Evolutionary conservation across 2,797 vertebrate species (phyloP).

Genomic region (Etheostoma nigrum): DNA sequence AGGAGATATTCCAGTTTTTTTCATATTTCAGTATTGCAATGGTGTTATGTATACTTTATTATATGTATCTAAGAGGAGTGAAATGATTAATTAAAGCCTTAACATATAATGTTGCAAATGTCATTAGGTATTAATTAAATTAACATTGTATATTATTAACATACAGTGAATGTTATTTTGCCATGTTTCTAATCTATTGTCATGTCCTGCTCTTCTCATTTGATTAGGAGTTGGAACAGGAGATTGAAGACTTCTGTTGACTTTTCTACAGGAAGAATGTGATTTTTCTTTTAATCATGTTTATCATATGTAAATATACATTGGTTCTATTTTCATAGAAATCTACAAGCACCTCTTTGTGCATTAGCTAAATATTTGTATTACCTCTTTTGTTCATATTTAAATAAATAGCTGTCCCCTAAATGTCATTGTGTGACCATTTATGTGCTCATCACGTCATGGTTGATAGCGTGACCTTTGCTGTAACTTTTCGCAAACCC

Average conservation of each 20-base stretch:
- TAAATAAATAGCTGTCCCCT: conserved; percentile 64
- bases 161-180: not conserved
- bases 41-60: too few species aligned
- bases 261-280: conserved; percentile 18
- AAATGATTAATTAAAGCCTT: not conserved
- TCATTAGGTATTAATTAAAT: not conserved
- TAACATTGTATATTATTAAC: not conserved
- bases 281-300: conserved; percentile 2
- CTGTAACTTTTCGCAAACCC: not conserved
- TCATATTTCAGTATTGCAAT: not conserved
- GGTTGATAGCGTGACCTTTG: not conserved
- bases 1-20: not conserved
- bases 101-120: not conserved
- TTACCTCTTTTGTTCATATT: conserved; percentile 62
- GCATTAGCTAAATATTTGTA: conserved; percentile 60
- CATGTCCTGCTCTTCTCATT: conserved; percentile 33
- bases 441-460: not conserved
- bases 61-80: not conserved
- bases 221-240: conserved; percentile 82
- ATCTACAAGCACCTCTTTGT: conserved; percentile 46
- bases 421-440: conserved; percentile 10
- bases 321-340: conserved; percentile 72
- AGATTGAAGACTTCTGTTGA: conserved; percentile 83
- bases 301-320: conserved; percentile 58
- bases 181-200: conserved; percentile 37